Percentiles rank a stretch among this genome's conserved stretches.
These are phyloP conservation scores for Emberiza fucata DNA, from an alignment of 2,113 vertebrate genomes.

Conservation along the genomic window DNA sequence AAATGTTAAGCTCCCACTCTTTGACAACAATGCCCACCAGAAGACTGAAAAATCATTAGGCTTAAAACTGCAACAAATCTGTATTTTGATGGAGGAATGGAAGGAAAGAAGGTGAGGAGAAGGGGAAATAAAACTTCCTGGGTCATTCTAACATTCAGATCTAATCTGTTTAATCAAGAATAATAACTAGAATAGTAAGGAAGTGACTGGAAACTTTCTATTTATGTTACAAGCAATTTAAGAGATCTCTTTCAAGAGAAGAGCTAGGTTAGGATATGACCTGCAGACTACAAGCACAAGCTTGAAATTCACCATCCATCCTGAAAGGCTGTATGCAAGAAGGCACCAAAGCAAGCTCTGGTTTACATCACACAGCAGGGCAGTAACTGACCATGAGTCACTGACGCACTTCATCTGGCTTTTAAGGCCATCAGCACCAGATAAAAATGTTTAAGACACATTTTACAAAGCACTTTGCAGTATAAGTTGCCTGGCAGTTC, in stretches of 20 bases:
- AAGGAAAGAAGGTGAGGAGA: not conserved
- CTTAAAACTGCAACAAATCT: not conserved
- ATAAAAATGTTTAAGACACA: not conserved
- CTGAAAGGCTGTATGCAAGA: not conserved
- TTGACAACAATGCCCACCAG: not conserved
- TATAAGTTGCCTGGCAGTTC: not conserved
- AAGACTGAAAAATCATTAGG: not conserved
- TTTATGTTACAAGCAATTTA: not conserved
- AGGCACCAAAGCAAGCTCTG: conserved; percentile 11
- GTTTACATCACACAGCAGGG: conserved; percentile 10
- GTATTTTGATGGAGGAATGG: not conserved
- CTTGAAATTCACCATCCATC: not conserved
- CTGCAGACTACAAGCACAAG: not conserved
- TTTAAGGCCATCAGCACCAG: not conserved
- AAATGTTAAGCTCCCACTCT: not conserved
- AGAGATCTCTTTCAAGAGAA: not conserved
- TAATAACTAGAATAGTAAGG: not conserved
- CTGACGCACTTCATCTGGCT: not conserved
- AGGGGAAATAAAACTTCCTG: not conserved
- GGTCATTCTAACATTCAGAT: not conserved
- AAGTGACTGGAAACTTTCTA: not conserved
- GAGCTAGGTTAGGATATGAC: not conserved
- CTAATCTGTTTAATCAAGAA: not conserved
- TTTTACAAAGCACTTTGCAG: not conserved
- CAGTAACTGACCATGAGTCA: conserved; percentile 6